Conservation (phyloP, 2,888 invertebrate species). For the Chironomus riparius region DNA sequence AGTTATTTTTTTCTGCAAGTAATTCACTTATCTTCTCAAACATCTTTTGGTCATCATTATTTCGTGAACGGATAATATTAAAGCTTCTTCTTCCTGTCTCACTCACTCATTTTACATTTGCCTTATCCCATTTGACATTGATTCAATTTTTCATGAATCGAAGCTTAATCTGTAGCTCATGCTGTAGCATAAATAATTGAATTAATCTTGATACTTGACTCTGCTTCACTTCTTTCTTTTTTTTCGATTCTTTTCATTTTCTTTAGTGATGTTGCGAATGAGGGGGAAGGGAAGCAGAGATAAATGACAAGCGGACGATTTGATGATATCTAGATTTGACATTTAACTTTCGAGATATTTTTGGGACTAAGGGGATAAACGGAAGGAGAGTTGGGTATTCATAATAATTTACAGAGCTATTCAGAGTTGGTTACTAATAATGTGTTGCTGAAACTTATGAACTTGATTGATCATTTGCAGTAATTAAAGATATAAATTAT, state of each 20-base stretch:
- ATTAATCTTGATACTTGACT: conserved; percentile 12
- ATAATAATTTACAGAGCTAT: too few relatives aligned
- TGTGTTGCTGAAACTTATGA: too few relatives aligned
- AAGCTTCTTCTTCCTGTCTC: background rate
- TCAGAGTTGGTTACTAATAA: too few relatives aligned
- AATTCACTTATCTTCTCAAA: background rate
- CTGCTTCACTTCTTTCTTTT: background rate
- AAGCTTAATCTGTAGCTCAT: conserved; percentile 18
- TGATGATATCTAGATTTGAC: background rate
- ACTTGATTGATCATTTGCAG: too few relatives aligned
- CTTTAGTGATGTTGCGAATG: background rate
- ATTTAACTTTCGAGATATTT: background rate
- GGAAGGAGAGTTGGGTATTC: too few relatives aligned
- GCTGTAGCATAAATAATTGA: conserved; percentile 19
- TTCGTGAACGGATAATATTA: background rate
- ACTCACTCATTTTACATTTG: background rate
- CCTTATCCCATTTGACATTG: background rate
- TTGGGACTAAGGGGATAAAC: too few relatives aligned
- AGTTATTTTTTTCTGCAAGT: background rate
- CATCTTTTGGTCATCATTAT: background rate
- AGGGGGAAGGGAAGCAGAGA: background rate
- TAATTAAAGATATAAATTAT: too few relatives aligned
- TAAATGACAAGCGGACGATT: background rate
- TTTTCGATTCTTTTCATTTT: background rate
- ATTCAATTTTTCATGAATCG: conserved; percentile 25